These are phyloP conservation scores for Crotophaga sulcirostris DNA, from an alignment of 2,113 vertebrate species.

Conservation along the genomic window DNA sequence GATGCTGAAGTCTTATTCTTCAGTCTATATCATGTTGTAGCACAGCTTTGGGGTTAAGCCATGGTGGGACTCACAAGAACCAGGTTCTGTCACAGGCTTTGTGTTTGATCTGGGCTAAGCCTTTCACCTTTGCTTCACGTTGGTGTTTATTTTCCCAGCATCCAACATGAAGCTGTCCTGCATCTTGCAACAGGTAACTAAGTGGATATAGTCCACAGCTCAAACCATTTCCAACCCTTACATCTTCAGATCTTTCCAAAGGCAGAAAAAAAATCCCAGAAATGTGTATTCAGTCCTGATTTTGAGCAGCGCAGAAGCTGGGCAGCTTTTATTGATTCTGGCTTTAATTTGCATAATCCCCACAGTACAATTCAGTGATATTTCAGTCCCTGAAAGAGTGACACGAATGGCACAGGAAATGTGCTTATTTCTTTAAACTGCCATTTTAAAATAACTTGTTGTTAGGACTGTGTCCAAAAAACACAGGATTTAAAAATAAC, in stretches of 20 bases:
- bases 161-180: neutral
- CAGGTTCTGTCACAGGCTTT: neutral
- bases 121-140: neutral
- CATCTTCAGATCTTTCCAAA: neutral
- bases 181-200: neutral
- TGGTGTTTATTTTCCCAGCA: neutral
- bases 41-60: neutral
- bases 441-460: conserved; percentile 39
- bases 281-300: conserved; percentile 2
- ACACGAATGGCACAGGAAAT: neutral
- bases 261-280: neutral
- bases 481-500: conserved; percentile 17
- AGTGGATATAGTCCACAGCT: neutral
- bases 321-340: conserved; percentile 3
- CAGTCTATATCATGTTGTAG: neutral
- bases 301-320: neutral
- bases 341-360: conserved; percentile 30
- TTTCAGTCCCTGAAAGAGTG: neutral
- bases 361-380: neutral
- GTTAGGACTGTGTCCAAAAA: conserved; percentile 42
- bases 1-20: neutral
- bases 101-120: neutral
- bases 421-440: conserved; percentile 14
- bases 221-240: neutral
- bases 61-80: neutral